These are phyloP conservation scores for Boloria selene DNA, from an alignment of 2,888 invertebrate genomes.

Conservation along the genomic window DNA sequence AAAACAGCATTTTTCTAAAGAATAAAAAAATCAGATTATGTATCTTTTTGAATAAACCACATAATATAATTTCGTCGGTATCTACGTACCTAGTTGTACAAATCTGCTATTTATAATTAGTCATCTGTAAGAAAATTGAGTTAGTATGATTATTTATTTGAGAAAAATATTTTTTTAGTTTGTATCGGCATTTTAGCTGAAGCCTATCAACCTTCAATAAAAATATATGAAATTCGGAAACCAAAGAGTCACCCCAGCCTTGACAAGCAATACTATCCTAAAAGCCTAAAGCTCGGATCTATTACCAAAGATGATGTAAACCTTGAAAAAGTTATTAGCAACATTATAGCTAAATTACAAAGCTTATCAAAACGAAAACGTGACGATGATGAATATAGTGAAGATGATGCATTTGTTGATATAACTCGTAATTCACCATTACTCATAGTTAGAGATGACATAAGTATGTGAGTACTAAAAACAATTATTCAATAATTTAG, in stretches of 20 bases:
- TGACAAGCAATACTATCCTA: constrained; percentile 20
- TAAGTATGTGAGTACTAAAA: no score
- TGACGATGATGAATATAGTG: background rate
- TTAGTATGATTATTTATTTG: background rate
- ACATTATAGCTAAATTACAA: constrained; percentile 20
- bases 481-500: no score
- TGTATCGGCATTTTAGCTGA: constrained; percentile 12
- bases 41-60: no score
- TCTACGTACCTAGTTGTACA: no score
- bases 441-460: constrained; percentile 9
- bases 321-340: constrained; percentile 16
- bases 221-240: constrained; percentile 36
- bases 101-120: no score
- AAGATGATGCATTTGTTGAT: constrained; percentile 26
- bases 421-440: constrained; percentile 31
- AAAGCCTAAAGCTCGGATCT: constrained; percentile 3
- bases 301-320: constrained; percentile 15
- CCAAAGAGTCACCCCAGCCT: constrained; percentile 1
- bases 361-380: constrained; percentile 10
- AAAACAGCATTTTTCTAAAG: no score
- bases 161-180: constrained; percentile 11
- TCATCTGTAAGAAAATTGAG: no score
- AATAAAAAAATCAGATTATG: no score
- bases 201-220: constrained; percentile 21
- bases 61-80: no score